A percentile compares a stretch with the other conserved stretches of the same genome.
Evolutionary conservation across 2,888 invertebrate genomes (phyloP).

Genomic region (Tetragonisca angustula): DNA sequence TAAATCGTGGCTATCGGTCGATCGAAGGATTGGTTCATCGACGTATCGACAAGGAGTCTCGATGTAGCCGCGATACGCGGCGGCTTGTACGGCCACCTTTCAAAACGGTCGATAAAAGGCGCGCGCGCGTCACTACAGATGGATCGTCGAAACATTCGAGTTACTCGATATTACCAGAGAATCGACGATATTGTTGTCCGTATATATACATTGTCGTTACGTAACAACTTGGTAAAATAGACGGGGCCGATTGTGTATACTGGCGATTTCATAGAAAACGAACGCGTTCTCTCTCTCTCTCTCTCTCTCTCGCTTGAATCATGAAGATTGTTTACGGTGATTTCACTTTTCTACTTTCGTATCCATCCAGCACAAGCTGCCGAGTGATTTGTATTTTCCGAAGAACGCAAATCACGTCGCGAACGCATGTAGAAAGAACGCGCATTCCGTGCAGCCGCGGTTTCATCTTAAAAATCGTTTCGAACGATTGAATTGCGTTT

Average conservation of each 20-base stretch:
- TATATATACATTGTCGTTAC: constrained; percentile 19
- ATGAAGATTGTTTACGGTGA: neutral
- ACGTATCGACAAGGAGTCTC: neutral
- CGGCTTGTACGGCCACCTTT: neutral
- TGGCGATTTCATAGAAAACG: constrained; percentile 15
- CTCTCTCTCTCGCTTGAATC: neutral
- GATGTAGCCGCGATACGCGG: neutral
- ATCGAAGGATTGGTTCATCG: constrained; percentile 17
- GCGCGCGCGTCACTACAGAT: neutral
- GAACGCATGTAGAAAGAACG: neutral
- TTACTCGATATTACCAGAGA: constrained; percentile 10
- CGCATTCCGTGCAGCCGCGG: neutral
- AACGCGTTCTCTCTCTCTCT: too few relatives aligned
- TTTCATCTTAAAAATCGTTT: constrained; percentile 13
- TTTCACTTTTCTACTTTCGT: neutral
- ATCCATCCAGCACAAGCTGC: neutral
- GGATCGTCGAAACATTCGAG: constrained; percentile 12
- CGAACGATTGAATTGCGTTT: neutral
- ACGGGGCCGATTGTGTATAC: neutral
- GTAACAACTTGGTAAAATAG: constrained; percentile 4
- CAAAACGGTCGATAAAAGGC: constrained; percentile 11
- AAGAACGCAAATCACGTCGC: neutral
- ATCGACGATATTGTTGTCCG: constrained; percentile 23
- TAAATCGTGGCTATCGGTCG: constrained; percentile 7
- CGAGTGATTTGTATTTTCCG: neutral